Evolutionary conservation across 2,888 invertebrate genomes (phyloP), one percentile per base, ranked within the genome.

Genomic region (Blomia tropicalis): DNA sequence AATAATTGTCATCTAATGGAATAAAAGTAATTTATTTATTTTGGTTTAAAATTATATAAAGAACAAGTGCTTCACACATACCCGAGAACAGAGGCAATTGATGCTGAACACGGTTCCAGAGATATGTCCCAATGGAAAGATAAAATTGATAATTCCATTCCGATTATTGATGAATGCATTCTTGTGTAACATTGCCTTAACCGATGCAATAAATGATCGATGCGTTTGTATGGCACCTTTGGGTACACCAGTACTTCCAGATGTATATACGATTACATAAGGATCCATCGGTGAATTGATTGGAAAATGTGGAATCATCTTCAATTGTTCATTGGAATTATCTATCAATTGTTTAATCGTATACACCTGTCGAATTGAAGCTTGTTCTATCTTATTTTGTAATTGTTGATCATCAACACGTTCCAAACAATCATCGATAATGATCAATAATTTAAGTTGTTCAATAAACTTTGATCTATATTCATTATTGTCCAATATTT

Each of bases 121-220:
- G n/a, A 47, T 47, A n/a, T 47, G 51, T 7, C 51, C 51, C 7
- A 47, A n/a, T 11, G 51, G 51, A 47, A 47, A 47, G 7, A 19
- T 22, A 19, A 47, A 47, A 27, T 22, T 25, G n/a, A 47, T 47
- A 27, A 27, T 47, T 22, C 51, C 22, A 11, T 19, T 19, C 7
- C 7, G 7, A 27, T 47, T 47, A 25, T 47, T 7, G 7, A 7
- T 7, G 27, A 47, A 47, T 19, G 51, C 51, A 47, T 47, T 47
- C 51, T 47, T 47, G 51, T 47, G 51, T 27, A 47, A 47, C 51
- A 47, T 47, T 7, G 51, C 51, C 51, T 11, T 47, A 7, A 47
- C 51, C 7, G 7, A 11, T 7, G 51, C 51, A 47, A 47, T 47
- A 19, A 14, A 47, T 7, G 51, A 47, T 27, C 51, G 22, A n/a